Base-by-base conservation (phyloP, 2,888 invertebrate species). In the Polyploca ridens region DNA sequence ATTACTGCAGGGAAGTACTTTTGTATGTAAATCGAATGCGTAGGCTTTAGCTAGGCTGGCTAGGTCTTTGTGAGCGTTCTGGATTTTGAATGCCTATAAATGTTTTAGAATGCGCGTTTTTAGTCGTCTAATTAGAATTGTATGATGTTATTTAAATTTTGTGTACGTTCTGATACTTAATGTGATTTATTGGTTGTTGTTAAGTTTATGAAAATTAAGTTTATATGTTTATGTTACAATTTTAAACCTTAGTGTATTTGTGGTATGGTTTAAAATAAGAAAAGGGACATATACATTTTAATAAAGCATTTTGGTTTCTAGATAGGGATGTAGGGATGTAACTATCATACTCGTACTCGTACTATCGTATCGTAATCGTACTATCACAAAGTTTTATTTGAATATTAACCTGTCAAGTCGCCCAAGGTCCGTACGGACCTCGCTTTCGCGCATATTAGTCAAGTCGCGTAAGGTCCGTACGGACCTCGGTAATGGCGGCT, bases 21-120 rank as follows among this genome's bases (percentile, higher is more conserved):
- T 93, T 93, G 93, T 93, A 93, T 93, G 93, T 90, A 91, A 93
- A 93, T 92, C 84, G 72, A 84, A 83, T 84, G 93, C 93, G 93
- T 93, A 91, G 93, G 93, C 82, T 81, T 83, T 69, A 76, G 72
- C 79, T 75, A 72, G 75, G 73, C 78, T 74, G 76, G 74, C 77
- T 82, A 80, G 78, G 78, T 78, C 82, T 85, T 83, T 84, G 85
- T 84, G 79, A 77, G 68, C 62, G 77, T 73, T 76, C 87, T 86
- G 84, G 82, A 85, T 87, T 82, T 76, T 73, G 67, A 77, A 76
- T 77, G 75, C 72, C 72, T 73, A 71, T 69, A 63, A 68, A 65
- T 58, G 64, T 63, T 64, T 58, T 65, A 63, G 54, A 54, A 54
- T 54, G 54, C 19, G 54, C 62, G 73, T 76, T 77, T 76, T 79